phyloP scores from a whole-genome alignment of 2,888 invertebrate species.

The Platerodrilus igneus region DNA sequence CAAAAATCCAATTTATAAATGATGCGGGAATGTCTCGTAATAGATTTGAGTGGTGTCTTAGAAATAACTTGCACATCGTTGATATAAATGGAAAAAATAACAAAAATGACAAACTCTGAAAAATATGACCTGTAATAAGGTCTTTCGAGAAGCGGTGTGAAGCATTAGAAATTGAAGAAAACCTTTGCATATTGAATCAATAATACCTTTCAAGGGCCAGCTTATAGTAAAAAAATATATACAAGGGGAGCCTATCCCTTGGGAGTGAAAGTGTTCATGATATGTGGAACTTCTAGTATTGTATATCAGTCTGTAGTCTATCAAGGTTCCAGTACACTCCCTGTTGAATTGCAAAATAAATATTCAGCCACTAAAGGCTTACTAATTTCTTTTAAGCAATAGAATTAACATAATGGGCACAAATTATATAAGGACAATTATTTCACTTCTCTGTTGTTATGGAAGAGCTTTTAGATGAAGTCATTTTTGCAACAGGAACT shows the following conservation, averaged over 20 bases:
- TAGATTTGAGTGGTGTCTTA: conserved; percentile 17
- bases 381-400: conserved; percentile 8
- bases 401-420: conserved; percentile 15
- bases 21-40: conserved; percentile 17
- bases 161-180: conserved; percentile 20
- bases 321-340: conserved; percentile 15
- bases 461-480: too few species aligned
- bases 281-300: conserved; percentile 24
- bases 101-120: conserved; percentile 20
- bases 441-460: conserved; percentile 9
- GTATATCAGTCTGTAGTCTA: conserved; percentile 20
- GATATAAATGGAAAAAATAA: conserved; percentile 14
- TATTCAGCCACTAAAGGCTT: conserved; percentile 15
- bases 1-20: conserved; percentile 22
- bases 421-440: conserved; percentile 15
- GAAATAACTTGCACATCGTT: conserved; percentile 20
- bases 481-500: too few species aligned
- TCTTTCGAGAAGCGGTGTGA: conserved; percentile 24
- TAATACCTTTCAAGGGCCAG: conserved; percentile 22
- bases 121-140: conserved; percentile 21
- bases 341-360: conserved; percentile 11
- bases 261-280: conserved; percentile 23
- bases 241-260: conserved; percentile 18
- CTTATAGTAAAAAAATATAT: conserved; percentile 18
- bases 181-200: conserved; percentile 19